Evolutionary conservation across 2,797 vertebrate species (phyloP).

Genomic region (Loriculus beryllinus): DNA sequence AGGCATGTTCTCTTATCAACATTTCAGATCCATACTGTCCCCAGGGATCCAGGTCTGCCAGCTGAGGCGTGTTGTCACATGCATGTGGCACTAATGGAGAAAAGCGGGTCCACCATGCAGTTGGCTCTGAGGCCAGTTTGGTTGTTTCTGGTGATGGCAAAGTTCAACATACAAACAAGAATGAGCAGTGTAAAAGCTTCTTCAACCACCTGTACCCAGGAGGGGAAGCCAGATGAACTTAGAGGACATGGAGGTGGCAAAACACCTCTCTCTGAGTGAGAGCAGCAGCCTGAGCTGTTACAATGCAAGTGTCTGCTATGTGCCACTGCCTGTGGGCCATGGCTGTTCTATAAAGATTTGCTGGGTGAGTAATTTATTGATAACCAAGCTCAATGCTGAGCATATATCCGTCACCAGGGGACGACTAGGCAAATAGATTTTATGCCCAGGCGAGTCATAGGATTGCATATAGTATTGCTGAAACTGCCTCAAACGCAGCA

Average conservation of each 20-base stretch:
- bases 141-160: neutral
- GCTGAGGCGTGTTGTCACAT: rapidly evolving
- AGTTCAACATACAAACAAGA: neutral
- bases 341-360: neutral
- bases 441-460: neutral
- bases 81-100: neutral
- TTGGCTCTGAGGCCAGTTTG: rapidly evolving
- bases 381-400: neutral
- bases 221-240: neutral
- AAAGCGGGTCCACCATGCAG: rapidly evolving
- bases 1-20: rapidly evolving
- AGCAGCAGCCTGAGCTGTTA: neutral
- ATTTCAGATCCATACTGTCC: neutral
- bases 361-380: neutral
- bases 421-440: neutral
- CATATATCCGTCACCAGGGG: neutral
- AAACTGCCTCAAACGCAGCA: neutral
- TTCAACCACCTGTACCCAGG: neutral
- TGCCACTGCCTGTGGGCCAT: neutral
- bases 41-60: neutral
- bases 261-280: neutral
- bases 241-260: neutral
- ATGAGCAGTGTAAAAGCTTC: neutral
- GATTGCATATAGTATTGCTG: neutral
- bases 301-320: rapidly evolving